These are phyloP conservation scores for Chitala chitala DNA, from an alignment of 2,113 vertebrate species.

Conservation along the genomic window DNA sequence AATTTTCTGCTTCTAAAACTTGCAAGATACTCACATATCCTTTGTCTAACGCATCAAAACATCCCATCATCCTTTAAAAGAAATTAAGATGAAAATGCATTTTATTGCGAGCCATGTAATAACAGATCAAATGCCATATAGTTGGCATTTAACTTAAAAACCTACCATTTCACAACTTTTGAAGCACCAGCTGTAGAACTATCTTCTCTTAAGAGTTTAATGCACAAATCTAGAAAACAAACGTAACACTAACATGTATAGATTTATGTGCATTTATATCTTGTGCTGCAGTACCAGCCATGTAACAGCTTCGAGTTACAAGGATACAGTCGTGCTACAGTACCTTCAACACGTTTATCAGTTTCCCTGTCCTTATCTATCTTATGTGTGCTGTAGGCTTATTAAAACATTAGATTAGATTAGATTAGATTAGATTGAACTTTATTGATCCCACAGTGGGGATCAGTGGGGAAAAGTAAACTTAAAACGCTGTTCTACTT, in stretches of 20 bases:
- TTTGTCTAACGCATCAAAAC: constrained; percentile 89
- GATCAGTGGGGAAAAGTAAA: too few species aligned
- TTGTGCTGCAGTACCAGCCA: constrained; percentile 17
- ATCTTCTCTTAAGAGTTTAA: constrained; percentile 85
- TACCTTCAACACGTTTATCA: too few species aligned
- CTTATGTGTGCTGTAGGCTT: too few species aligned
- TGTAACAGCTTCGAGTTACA: too few species aligned
- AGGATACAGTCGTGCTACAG: too few species aligned
- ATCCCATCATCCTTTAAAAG: constrained; percentile 82
- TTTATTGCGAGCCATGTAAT: too few species aligned
- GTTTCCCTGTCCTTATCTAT: too few species aligned
- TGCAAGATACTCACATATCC: constrained; percentile 78
- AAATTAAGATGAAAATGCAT: too few species aligned
- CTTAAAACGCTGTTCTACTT: constrained; percentile 21
- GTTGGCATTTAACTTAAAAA: background rate
- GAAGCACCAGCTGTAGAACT: constrained; percentile 71
- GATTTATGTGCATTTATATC: background rate
- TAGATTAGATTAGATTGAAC: too few species aligned
- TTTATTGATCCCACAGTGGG: too few species aligned
- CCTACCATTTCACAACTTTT: constrained; percentile 89
- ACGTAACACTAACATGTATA: background rate
- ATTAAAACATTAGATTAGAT: too few species aligned
- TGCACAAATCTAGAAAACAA: constrained; percentile 70
- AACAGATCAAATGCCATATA: too few species aligned
- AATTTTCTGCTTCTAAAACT: background rate